Evolutionary conservation across 2,113 vertebrate genomes (phyloP).

Genomic region (Paradoxurus hermaphroditus): DNA sequence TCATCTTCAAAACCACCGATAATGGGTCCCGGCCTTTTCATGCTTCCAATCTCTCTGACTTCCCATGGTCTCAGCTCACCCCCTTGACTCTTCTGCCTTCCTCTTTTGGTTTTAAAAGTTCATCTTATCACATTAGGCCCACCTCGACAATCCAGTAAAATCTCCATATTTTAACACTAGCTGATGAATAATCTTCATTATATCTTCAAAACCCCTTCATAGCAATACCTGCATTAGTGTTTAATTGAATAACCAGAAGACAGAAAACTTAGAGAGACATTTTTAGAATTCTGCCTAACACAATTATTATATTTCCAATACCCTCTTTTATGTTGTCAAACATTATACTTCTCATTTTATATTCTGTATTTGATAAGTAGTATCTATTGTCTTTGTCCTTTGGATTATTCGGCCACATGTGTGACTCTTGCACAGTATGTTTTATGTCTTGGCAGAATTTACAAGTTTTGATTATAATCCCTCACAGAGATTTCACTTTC

Average conservation of each 20-base stretch:
- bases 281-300: not conserved
- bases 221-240: not conserved
- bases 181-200: not conserved
- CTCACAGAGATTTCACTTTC: not conserved
- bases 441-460: not conserved
- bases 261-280: not conserved
- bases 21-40: not conserved
- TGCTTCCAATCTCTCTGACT: not conserved
- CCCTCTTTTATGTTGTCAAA: not conserved
- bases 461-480: not conserved
- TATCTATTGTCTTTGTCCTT: not conserved
- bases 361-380: not conserved
- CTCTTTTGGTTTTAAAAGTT: not conserved
- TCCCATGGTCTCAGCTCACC: not conserved
- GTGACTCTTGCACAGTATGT: not conserved
- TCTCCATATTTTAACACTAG: not conserved
- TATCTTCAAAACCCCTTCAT: not conserved
- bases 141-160: not conserved
- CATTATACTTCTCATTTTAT: not conserved
- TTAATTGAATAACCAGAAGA: not conserved
- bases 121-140: not conserved
- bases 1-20: not conserved
- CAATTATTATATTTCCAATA: not conserved
- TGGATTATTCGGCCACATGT: not conserved
- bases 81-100: not conserved